Conservation (phyloP, 2,797 vertebrate genomes). For the Epinephelus malabaricus region DNA sequence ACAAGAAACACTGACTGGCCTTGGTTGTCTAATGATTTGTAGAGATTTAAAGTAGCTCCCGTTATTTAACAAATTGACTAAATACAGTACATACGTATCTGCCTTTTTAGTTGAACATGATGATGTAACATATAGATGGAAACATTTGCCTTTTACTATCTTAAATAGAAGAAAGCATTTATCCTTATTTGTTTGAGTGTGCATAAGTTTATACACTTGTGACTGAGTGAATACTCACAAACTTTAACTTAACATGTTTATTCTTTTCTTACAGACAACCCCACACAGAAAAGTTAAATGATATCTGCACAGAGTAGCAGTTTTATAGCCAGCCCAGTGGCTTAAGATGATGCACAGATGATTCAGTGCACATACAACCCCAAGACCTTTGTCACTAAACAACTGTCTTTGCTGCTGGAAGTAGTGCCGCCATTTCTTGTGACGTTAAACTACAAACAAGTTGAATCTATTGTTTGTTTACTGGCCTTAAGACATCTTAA, state of each 20-base stretch:
- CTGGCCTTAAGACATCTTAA: conserved; percentile 34
- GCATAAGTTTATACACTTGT: conserved; percentile 14
- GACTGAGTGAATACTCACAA: conserved; percentile 2
- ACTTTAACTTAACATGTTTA: conserved; percentile 2
- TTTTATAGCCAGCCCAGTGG: conserved; percentile 17
- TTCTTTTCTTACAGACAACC: conserved; percentile 14
- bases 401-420: conserved; percentile 21
- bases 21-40: conserved; percentile 8
- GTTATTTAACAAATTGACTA: conserved; percentile 42
- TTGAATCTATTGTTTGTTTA: conserved; percentile 33
- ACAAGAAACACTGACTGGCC: conserved; percentile 20
- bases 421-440: conserved; percentile 7
- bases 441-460: conserved; percentile 17
- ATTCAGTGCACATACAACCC: conserved; percentile 34
- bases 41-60: conserved; percentile 23
- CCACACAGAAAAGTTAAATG: conserved; percentile 5
- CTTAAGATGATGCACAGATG: conserved; percentile 23
- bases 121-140: conserved; percentile 33
- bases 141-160: conserved; percentile 29
- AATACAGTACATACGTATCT: conserved; percentile 21
- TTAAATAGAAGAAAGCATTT: conserved; percentile 33
- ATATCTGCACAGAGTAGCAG: conserved; percentile 14
- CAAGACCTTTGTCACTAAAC: conserved; percentile 9
- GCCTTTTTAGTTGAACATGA: conserved; percentile 26
- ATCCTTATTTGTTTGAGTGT: conserved; percentile 30